Evolutionary conservation across 2,797 vertebrate species (phyloP).

Genomic region (Hapalemur alaotrensis): DNA sequence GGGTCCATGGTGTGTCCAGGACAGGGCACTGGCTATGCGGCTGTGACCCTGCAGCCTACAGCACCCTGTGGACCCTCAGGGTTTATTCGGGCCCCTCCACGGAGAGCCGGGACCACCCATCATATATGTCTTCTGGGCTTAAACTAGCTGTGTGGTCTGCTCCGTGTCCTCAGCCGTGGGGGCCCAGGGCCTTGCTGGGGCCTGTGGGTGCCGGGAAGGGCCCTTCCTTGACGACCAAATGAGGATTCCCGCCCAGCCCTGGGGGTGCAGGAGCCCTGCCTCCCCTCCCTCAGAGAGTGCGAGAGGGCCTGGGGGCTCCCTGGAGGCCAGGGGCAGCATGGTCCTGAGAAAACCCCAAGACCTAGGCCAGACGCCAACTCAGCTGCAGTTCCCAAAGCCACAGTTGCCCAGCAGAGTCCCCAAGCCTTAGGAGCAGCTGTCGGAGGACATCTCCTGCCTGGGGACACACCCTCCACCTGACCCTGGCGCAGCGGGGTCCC

Average conservation of each 20-base stretch:
- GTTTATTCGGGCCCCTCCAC: not conserved
- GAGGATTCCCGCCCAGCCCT: not conserved
- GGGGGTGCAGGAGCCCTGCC: not conserved
- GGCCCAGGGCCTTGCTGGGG: not conserved
- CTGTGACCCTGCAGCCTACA: not conserved
- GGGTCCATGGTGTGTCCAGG: not conserved
- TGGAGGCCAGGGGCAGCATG: rapidly evolving
- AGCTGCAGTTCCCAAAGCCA: not conserved
- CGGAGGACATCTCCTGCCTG: not conserved
- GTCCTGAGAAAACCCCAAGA: no score
- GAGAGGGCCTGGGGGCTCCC: not conserved
- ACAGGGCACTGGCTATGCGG: not conserved
- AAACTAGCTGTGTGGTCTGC: not conserved
- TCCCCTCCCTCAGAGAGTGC: not conserved
- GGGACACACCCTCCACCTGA: no score
- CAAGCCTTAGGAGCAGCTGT: not conserved
- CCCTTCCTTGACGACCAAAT: not conserved
- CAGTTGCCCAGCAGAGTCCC: not conserved
- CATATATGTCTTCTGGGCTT: not conserved
- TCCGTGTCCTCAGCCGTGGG: not conserved
- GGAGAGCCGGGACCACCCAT: not conserved
- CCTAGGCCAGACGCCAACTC: not conserved
- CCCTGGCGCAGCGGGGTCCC: no score
- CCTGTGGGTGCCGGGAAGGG: not conserved
- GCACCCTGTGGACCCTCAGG: not conserved